Percentiles rank a stretch among this genome's conserved stretches.
These are phyloP conservation scores for Buphagus erythrorhynchus DNA, from an alignment of 2,797 vertebrate genomes.

Conservation along the genomic window DNA sequence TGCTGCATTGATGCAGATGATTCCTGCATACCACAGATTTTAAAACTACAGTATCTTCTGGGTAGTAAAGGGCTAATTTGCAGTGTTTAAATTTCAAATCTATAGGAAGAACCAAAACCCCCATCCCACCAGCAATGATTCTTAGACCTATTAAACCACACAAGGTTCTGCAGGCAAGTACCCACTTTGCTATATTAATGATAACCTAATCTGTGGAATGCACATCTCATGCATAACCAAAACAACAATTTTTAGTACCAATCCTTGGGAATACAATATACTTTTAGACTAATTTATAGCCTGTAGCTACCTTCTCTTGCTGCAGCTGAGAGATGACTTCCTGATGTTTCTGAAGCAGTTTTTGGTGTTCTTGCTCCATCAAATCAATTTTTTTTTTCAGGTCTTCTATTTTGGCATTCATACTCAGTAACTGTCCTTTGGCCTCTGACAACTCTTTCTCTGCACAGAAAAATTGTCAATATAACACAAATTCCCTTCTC, in stretches of 20 bases:
- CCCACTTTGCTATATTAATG: neutral
- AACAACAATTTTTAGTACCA: neutral
- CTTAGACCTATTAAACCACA: neutral
- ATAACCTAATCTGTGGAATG: neutral
- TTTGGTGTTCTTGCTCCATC: constrained; percentile 70
- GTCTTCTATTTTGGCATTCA: constrained; percentile 79
- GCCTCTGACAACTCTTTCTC: constrained; percentile 75
- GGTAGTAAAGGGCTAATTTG: neutral
- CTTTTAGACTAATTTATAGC: neutral
- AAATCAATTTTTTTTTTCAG: constrained; percentile 77
- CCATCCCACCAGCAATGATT: neutral
- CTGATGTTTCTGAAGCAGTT: constrained; percentile 78
- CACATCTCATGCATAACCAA: neutral
- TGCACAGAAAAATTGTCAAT: neutral
- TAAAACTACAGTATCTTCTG: neutral
- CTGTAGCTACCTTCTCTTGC: constrained; percentile 83
- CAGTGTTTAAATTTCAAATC: neutral
- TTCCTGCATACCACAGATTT: constrained; percentile 72
- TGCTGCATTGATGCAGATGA: constrained; percentile 78
- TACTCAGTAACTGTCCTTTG: constrained; percentile 71
- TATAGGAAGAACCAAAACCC: neutral
- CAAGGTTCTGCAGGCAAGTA: neutral
- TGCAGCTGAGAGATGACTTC: constrained; percentile 74
- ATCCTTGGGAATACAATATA: neutral
- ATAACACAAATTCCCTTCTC: neutral